Evolutionary conservation across 2,797 vertebrate genomes (phyloP), one percentile per base, ranked within the genome.

Genomic region (Mus minutoides): DNA sequence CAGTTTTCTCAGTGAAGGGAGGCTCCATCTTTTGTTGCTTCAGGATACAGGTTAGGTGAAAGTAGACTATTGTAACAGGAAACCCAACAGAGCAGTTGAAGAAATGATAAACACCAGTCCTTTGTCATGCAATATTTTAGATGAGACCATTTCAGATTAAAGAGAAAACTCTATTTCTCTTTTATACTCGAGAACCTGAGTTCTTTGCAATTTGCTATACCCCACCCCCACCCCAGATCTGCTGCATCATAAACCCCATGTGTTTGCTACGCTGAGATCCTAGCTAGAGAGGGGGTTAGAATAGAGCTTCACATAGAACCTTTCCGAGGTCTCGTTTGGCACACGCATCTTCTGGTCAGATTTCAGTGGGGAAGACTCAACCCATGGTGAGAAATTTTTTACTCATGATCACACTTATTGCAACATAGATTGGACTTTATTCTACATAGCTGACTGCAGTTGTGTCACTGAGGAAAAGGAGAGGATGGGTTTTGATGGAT

Each of bases 1-100:
- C 54, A 37, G 6, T 90, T 95, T 92, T 94, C 82, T 88, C 67
- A 92, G 75, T 73, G 31, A 94, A 49, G 62, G 37, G 43, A 60
- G 58, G 75, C 46, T 64, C n/a, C 6, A 6, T n/a, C 52, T 88
- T 95, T 21, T 16, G 34, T 78, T 91, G 29, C 26, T 37, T 24
- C 8, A 31, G 19, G 2, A 3, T 86, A 46, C 79, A 64, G 54
- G 6, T 73, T 88, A 90, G 29, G 40, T 58, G 37, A 90, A 9
- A 37, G 52, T 22, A 67, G 64, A n/a, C 69, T 46, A 31, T n/a
- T 37, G 4, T 85, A 71, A 91, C 5, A 84, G 79, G 83, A 92
- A 67, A 11, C 13, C 52, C 6, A 52, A n/a, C 26, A 54, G 19
- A 85, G 37, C 4, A 80, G 19, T 79, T 92, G 69, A 92, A 90